phyloP scores from a whole-genome alignment of 2,113 vertebrate genomes.

The Protobothrops mucrosquamatus region DNA sequence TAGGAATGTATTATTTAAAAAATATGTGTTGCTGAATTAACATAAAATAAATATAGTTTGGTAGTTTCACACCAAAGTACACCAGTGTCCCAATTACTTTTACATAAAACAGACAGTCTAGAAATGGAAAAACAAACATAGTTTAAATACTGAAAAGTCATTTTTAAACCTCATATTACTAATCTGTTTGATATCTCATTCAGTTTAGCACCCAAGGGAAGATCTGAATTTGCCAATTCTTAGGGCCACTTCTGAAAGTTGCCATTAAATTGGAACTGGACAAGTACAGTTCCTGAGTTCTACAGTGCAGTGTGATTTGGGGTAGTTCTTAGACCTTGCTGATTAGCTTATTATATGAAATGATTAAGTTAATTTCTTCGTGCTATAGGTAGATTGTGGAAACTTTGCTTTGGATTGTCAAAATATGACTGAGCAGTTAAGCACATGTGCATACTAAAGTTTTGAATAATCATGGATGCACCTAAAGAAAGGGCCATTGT shows the following conservation, averaged over 20 bases:
- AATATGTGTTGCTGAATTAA: background rate
- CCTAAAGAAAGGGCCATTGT: background rate
- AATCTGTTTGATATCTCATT: background rate
- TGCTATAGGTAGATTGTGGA: background rate
- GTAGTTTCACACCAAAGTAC: background rate
- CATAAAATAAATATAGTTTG: background rate
- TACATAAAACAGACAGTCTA: background rate
- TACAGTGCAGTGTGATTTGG: background rate
- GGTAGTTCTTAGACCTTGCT: background rate
- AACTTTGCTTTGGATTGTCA: background rate
- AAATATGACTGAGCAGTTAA: background rate
- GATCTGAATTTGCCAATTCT: background rate
- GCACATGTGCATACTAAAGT: background rate
- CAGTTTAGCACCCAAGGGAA: background rate
- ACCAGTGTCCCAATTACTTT: background rate
- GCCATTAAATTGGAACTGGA: background rate
- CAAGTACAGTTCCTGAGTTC: background rate
- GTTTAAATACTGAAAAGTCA: background rate
- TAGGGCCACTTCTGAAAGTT: background rate
- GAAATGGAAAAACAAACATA: background rate
- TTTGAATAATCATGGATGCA: background rate
- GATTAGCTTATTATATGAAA: background rate
- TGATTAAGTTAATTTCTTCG: background rate
- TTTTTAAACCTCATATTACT: background rate
- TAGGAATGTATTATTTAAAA: background rate